Percentiles rank a stretch among this genome's conserved stretches.
Evolutionary conservation across 2,113 vertebrate species (phyloP).

Genomic region (Lycaon pictus): DNA sequence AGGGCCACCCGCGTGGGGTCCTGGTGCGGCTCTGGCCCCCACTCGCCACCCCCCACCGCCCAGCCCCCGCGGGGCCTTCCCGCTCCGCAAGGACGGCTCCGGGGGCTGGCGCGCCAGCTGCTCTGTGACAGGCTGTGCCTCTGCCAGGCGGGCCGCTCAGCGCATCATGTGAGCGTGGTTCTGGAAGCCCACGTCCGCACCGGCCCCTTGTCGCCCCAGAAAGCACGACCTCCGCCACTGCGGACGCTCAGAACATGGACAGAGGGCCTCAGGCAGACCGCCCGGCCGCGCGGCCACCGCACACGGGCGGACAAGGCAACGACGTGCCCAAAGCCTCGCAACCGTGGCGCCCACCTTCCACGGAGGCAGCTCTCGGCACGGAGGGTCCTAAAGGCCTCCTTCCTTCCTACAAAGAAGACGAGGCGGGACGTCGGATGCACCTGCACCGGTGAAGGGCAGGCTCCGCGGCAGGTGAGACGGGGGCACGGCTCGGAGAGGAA

Average conservation of each 20-base stretch:
- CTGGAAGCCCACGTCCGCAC: not conserved
- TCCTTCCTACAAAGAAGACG: not conserved
- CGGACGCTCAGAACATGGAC: no score
- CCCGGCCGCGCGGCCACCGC: rapidly evolving
- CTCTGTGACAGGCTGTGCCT: not conserved
- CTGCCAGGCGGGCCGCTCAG: rapidly evolving
- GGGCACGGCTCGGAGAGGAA: no score
- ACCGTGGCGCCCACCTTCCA: not conserved
- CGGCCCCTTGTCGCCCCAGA: not conserved
- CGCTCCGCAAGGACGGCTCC: rapidly evolving
- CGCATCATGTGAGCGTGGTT: rapidly evolving
- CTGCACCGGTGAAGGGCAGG: rapidly evolving
- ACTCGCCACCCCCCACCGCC: rapidly evolving
- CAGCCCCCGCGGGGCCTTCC: not conserved
- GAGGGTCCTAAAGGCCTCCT: not conserved
- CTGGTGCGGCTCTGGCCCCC: no score
- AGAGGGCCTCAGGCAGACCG: not conserved
- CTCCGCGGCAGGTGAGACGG: no score
- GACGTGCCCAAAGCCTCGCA: not conserved
- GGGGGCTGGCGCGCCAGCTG: rapidly evolving
- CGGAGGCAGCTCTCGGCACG: not conserved
- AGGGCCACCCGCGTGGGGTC: no score
- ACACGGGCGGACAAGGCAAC: not conserved
- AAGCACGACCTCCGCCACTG: no score
- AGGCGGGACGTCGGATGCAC: rapidly evolving